These are phyloP conservation scores for Drosophila planitibia DNA, from an alignment of 2,888 invertebrate species.

Conservation along the genomic window DNA sequence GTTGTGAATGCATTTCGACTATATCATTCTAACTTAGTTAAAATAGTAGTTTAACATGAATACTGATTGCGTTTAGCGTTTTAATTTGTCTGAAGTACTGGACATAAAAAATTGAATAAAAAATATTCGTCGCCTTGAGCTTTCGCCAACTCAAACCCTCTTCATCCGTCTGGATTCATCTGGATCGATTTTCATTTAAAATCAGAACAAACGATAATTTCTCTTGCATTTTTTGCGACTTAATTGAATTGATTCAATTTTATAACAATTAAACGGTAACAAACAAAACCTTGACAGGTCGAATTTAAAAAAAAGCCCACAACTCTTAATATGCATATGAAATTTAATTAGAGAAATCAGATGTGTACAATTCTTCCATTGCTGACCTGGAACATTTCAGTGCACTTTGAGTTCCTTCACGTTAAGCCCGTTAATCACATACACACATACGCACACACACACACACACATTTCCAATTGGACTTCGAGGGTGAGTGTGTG, in stretches of 20 bases:
- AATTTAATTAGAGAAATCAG: slow-evolving; percentile 34
- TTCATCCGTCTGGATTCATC: not conserved
- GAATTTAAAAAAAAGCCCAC: slow-evolving; percentile 7
- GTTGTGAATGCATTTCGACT: not conserved
- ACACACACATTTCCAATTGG: slow-evolving; percentile 2
- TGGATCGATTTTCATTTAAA: not conserved
- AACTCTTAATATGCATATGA: slow-evolving; percentile 6
- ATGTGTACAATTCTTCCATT: not conserved
- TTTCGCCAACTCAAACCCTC: not conserved
- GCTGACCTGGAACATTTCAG: slow-evolving; percentile 1
- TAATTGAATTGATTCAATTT: slow-evolving; percentile 74
- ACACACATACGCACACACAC: slow-evolving; percentile 10
- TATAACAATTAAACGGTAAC: slow-evolving; percentile 50
- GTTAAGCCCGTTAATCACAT: slow-evolving; percentile 50
- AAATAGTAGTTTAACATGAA: not conserved
- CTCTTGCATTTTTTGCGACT: slow-evolving; percentile 36
- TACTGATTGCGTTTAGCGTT: not conserved
- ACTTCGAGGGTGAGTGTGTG: not conserved
- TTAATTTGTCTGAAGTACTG: too few relatives aligned
- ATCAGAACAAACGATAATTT: not conserved
- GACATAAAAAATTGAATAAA: not conserved
- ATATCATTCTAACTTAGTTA: not conserved
- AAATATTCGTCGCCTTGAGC: not conserved
- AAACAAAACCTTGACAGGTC: slow-evolving; percentile 4
- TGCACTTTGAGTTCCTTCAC: slow-evolving; percentile 24